Conservation (phyloP, 2,113 vertebrate species). For the Okapia johnstoni region DNA sequence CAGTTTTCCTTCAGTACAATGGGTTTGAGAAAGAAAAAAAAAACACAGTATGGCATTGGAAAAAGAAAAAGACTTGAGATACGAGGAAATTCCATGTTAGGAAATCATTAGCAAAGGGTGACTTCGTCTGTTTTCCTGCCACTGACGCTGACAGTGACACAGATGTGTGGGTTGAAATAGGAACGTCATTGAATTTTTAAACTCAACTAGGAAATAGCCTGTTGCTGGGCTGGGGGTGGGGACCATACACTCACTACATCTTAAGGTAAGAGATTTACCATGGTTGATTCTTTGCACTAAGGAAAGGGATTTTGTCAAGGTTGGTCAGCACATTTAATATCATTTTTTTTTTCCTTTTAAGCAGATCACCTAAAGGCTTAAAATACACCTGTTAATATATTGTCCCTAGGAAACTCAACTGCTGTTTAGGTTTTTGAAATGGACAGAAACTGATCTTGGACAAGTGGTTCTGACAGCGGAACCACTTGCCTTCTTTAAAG, state of each 20-base stretch:
- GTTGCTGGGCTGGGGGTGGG: constrained; percentile 77
- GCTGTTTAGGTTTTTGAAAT: not conserved
- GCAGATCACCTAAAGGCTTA: not conserved
- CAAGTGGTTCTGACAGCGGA: not conserved
- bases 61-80: constrained; percentile 75
- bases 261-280: constrained; percentile 60
- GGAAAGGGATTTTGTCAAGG: not conserved
- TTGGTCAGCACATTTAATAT: constrained; percentile 5
- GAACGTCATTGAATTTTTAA: constrained; percentile 84
- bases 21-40: constrained; percentile 39
- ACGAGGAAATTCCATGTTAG: constrained; percentile 86
- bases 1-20: constrained; percentile 64
- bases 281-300: constrained; percentile 28
- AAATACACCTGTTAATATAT: constrained; percentile 28
- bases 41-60: constrained; percentile 59
- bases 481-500: not conserved
- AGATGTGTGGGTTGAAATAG: constrained; percentile 86
- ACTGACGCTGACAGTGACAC: constrained; percentile 87
- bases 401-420: not conserved
- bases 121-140: constrained; percentile 85
- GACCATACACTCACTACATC: constrained; percentile 66
- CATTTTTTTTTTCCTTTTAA: not conserved
- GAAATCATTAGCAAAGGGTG: constrained; percentile 83
- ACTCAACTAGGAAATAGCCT: constrained; percentile 85
- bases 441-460: not conserved